phyloP scores from a whole-genome alignment of 30 jellyfish, hydroid and myxozoan species.

The Mastigias papua region DNA sequence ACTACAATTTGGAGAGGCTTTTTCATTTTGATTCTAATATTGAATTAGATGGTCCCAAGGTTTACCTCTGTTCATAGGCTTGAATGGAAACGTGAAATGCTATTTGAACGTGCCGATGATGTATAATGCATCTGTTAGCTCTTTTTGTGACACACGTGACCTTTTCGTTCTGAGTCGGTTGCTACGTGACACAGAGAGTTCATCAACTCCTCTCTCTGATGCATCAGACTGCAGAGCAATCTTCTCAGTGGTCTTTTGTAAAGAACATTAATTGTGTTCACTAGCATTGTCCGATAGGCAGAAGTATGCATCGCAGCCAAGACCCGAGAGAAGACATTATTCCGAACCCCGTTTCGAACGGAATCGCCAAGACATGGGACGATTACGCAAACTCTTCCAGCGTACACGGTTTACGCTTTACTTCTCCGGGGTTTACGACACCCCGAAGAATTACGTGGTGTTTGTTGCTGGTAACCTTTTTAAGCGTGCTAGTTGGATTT shows the following conservation, averaged over 20 bases:
- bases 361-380: slow-evolving; percentile 63
- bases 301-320: background rate
- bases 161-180: background rate
- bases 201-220: background rate
- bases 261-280: background rate
- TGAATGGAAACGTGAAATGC: background rate
- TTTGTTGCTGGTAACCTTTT: slow-evolving; percentile 20
- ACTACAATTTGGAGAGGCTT: background rate
- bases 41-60: background rate
- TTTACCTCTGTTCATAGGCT: background rate
- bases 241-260: too few species aligned
- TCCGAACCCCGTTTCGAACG: background rate
- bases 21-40: background rate
- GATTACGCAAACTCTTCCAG: slow-evolving; percentile 54
- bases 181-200: background rate
- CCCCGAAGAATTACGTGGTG: slow-evolving; percentile 63
- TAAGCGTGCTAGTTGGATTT: slow-evolving; percentile 21
- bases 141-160: background rate
- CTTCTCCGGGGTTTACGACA: slow-evolving; percentile 60
- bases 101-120: background rate
- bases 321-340: background rate
- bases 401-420: slow-evolving; percentile 69
- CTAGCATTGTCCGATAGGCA: background rate
- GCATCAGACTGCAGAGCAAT: background rate
- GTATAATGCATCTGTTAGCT: background rate